Conservation (phyloP, 2,888 invertebrate genomes). For the Dolomedes plantarius region DNA sequence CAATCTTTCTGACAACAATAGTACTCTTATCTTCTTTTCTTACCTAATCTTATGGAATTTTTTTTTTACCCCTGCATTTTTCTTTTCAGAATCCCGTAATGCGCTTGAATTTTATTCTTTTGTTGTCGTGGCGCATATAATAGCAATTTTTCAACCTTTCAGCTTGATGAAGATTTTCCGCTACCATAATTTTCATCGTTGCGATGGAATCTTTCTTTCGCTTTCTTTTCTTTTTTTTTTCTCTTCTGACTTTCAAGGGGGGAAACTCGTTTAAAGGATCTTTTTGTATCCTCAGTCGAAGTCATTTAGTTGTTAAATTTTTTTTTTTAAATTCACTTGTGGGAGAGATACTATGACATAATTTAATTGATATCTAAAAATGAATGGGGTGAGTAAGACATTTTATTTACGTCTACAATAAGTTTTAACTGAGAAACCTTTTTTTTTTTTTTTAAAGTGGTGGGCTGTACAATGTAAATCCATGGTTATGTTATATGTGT, state of each 20-base stretch:
- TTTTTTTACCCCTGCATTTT: constrained; percentile 4
- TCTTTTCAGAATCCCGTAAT: constrained; percentile 13
- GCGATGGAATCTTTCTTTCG: neutral
- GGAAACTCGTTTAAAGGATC: neutral
- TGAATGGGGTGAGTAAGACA: too few species aligned
- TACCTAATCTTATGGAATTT: constrained; percentile 26
- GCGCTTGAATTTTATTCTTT: constrained; percentile 25
- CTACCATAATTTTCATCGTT: constrained; percentile 22
- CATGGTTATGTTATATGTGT: too few species aligned
- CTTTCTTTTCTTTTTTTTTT: neutral
- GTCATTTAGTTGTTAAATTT: too few species aligned
- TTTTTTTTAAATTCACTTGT: too few species aligned
- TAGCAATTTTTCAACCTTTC: constrained; percentile 28
- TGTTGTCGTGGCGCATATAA: constrained; percentile 18
- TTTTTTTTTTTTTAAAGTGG: too few species aligned
- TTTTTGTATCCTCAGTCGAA: too few species aligned
- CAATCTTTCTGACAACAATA: constrained; percentile 33
- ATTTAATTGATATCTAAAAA: too few species aligned
- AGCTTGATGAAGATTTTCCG: constrained; percentile 31
- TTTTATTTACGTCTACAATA: too few species aligned
- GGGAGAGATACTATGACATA: too few species aligned
- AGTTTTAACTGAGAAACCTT: too few species aligned
- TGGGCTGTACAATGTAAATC: too few species aligned
- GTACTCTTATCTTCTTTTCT: constrained; percentile 34
- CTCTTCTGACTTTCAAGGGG: neutral